Evolutionary conservation across 2,797 vertebrate species (phyloP), one percentile per base, ranked within the genome.

Genomic region (Pseudomugil gertrudae): DNA sequence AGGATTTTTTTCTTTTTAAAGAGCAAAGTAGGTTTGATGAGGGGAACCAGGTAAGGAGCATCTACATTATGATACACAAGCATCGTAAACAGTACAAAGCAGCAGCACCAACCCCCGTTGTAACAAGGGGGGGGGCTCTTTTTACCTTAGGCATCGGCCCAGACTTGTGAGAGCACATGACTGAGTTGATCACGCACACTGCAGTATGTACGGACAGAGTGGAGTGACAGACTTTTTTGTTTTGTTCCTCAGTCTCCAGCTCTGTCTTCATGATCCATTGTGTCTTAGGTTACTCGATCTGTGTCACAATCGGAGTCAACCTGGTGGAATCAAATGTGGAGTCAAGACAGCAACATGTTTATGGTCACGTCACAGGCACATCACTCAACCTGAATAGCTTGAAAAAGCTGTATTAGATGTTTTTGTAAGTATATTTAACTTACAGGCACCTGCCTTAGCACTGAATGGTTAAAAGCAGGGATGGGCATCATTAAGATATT

Each of bases 301-400:
- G 90, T 90, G 92, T 92, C 91, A 89, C 90, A 94, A 90, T 93
- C 91, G 92, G 91, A 92, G 92, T 87, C 92, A 94, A 94, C 94
- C 94, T 95, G 94, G 91, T 92, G 94, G 88, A 89, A 94, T 94
- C 92, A 95, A 94, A 95, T 85, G 91, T 63, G 90, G 85, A 91
- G 93, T 94, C 92, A 95, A 93, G 87, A 94, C 72, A 94, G 92
- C 90, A 92, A 84, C 90, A 94, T 75, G 87, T 89, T 92, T 71
- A 93, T 59, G 84, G 90, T 79, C 84, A 92, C 84, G 90, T 79
- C 84, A 92, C 81, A 90, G 88, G 83, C 72, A 89, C 86, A 91
- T 89, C 70, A 89, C 79, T 90, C 76, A 89, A 79, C 63, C 60
- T 80, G 63, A 73, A 83, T 30, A 72, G 58, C 83, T 74, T 69